Conservation (phyloP, 2,888 invertebrate genomes). For the Agriotes lineatus region DNA sequence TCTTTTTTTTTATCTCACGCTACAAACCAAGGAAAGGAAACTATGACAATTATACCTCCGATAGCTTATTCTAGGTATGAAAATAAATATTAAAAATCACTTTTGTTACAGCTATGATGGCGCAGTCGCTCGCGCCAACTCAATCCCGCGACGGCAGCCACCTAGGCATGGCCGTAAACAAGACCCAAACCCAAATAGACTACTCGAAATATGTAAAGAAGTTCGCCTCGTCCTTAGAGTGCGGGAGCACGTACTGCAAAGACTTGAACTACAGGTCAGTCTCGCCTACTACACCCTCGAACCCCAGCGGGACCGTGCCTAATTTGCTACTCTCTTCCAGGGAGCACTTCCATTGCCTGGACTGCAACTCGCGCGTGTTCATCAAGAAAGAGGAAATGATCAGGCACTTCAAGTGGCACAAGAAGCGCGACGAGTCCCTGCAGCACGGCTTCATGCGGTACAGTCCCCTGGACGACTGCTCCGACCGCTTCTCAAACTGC, state of each 20-base stretch:
- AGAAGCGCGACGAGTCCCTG: conserved; percentile 96
- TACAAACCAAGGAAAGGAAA: too few relatives aligned
- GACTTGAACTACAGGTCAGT: conserved; percentile 82
- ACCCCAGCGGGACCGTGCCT: not conserved
- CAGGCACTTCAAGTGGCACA: conserved; percentile 99
- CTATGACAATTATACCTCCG: too few relatives aligned
- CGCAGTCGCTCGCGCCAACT: conserved; percentile 68
- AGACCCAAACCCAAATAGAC: conserved; percentile 79
- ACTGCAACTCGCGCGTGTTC: conserved; percentile 86
- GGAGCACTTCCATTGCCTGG: conserved; percentile 95
- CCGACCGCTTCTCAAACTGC: conserved; percentile 82
- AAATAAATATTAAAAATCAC: too few relatives aligned
- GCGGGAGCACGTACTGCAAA: conserved; percentile 87
- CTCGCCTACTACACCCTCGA: not conserved
- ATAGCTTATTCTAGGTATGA: too few relatives aligned
- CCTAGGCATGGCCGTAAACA: conserved; percentile 70
- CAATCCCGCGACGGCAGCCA: conserved; percentile 56
- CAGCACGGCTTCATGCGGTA: conserved; percentile 94
- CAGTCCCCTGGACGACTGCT: conserved; percentile 95
- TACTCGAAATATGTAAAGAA: conserved; percentile 92
- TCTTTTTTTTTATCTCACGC: too few relatives aligned
- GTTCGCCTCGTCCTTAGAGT: conserved; percentile 84
- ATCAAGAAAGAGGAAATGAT: conserved; percentile 99
- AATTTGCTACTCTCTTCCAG: conserved; percentile 60
- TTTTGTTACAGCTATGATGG: conserved; percentile 67